Conservation (phyloP, 2,113 vertebrate species). For the Prolemur simus region DNA sequence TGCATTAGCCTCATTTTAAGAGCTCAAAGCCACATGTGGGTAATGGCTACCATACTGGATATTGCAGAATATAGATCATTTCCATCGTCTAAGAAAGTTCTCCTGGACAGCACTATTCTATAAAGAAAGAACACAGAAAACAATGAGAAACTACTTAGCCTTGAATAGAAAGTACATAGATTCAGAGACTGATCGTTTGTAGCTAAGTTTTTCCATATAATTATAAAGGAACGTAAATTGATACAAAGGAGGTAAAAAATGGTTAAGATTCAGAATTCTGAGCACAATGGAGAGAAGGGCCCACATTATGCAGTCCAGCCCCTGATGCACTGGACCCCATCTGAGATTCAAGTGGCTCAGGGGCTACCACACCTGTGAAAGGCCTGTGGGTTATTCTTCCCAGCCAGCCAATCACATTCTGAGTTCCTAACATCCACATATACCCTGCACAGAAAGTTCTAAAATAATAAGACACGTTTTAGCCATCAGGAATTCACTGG, state of each 20-base stretch:
- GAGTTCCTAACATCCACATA: background rate
- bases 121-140: background rate
- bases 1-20: background rate
- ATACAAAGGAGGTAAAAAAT: background rate
- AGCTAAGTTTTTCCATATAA: slow-evolving; percentile 2
- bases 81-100: background rate
- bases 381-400: background rate
- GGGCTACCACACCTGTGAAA: background rate
- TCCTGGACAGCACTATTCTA: background rate
- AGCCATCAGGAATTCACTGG: background rate
- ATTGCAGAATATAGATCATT: background rate
- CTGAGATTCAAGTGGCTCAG: background rate
- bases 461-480: background rate
- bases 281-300: background rate
- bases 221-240: background rate
- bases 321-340: background rate
- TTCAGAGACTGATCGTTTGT: background rate
- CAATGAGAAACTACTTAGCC: background rate
- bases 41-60: background rate
- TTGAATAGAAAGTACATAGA: background rate
- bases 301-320: background rate
- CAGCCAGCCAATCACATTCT: background rate
- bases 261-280: background rate
- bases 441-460: background rate
- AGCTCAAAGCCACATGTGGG: background rate